Percentiles rank a stretch among this genome's conserved stretches.
These are phyloP conservation scores for Trichechus manatus DNA, from an alignment of 2,113 vertebrate genomes.

Conservation along the genomic window DNA sequence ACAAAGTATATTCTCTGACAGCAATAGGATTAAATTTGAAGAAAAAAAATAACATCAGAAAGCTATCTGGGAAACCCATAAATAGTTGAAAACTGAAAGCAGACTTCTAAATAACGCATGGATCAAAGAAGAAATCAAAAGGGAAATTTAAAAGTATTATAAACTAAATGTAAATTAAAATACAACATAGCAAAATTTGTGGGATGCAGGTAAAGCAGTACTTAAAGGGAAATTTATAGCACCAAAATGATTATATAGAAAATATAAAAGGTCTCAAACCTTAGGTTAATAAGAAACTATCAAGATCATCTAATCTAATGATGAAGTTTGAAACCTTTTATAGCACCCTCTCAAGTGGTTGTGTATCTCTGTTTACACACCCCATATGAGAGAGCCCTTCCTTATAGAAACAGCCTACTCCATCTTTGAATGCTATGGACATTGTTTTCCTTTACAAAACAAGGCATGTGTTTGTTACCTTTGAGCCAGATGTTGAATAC, in stretches of 20 bases:
- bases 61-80: neutral
- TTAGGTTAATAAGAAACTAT: neutral
- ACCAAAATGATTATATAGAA: neutral
- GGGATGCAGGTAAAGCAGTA: neutral
- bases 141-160: neutral
- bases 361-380: neutral
- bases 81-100: neutral
- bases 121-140: neutral
- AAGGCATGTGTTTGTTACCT: conserved; percentile 82
- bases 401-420: neutral
- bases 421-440: neutral
- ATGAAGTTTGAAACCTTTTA: neutral
- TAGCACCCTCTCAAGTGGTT: neutral
- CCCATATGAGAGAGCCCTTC: neutral
- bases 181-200: neutral
- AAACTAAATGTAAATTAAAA: neutral
- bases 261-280: neutral
- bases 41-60: neutral
- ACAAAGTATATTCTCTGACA: too few relatives aligned
- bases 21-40: neutral
- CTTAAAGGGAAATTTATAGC: neutral
- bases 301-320: neutral
- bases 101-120: neutral
- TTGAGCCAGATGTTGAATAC: conserved; percentile 83
- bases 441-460: neutral